These are phyloP conservation scores for Pharmacophagus antenor DNA, from an alignment of 2,888 invertebrate genomes.

Conservation along the genomic window DNA sequence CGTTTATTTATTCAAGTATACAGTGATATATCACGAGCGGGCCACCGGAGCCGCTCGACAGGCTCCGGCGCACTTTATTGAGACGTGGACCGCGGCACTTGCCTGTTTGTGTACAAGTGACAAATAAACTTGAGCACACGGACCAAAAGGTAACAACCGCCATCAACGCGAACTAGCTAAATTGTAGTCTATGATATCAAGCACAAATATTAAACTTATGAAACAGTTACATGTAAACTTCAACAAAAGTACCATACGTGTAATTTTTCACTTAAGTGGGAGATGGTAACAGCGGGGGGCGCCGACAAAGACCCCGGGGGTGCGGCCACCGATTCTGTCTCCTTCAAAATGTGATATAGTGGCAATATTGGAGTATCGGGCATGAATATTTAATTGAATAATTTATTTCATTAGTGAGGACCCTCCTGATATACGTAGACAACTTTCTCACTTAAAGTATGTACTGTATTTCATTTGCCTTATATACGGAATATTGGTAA, in stretches of 20 bases:
- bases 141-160: constrained; percentile 33
- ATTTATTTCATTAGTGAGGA: constrained; percentile 22
- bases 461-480: not conserved
- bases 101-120: constrained; percentile 42
- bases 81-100: constrained; percentile 48
- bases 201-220: constrained; percentile 26
- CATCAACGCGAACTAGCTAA: constrained; percentile 19
- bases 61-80: constrained; percentile 50
- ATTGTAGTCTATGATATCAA: constrained; percentile 29
- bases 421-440: not conserved
- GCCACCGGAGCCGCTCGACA: constrained; percentile 52
- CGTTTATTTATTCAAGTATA: constrained; percentile 54
- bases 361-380: constrained; percentile 55
- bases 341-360: constrained; percentile 49
- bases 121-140: constrained; percentile 40
- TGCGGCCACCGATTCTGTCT: constrained; percentile 53
- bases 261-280: constrained; percentile 68
- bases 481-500: too few relatives aligned
- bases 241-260: constrained; percentile 42
- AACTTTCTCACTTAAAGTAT: not conserved
- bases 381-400: constrained; percentile 34
- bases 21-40: constrained; percentile 51
- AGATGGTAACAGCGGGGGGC: constrained; percentile 60
- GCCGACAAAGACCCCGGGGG: constrained; percentile 74
- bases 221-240: constrained; percentile 21